Conservation (phyloP, 1,140 invertebrate genomes). For the Oscheius sp. region DNA sequence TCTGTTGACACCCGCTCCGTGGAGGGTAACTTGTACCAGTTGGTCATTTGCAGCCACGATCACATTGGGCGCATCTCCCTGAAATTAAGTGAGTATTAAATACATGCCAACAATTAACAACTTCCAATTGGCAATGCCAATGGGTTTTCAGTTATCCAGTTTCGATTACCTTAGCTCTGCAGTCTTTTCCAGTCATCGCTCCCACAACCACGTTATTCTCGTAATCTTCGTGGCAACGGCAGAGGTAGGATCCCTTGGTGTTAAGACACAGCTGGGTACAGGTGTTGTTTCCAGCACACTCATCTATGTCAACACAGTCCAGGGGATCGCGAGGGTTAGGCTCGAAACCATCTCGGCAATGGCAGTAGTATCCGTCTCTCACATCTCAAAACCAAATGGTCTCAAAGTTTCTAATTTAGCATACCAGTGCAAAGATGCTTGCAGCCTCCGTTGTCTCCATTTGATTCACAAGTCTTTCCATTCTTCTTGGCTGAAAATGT, state of each 20-base stretch:
- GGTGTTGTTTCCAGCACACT: constrained; percentile 80
- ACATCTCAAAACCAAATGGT: too few relatives aligned
- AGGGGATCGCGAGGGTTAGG: constrained; percentile 55
- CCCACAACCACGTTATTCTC: constrained; percentile 67
- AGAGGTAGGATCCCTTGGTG: constrained; percentile 88
- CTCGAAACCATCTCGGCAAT: constrained; percentile 58
- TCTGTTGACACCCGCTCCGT: constrained; percentile 44
- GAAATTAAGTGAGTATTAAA: constrained; percentile 16
- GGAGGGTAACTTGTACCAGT: constrained; percentile 51
- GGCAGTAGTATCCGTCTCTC: constrained; percentile 56
- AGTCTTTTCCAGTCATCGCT: constrained; percentile 60
- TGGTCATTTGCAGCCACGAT: constrained; percentile 55
- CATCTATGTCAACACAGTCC: constrained; percentile 76
- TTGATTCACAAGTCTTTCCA: constrained; percentile 54
- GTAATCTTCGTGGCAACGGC: constrained; percentile 90
- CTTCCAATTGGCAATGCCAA: neutral
- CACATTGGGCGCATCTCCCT: constrained; percentile 52
- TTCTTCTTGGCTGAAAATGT: constrained; percentile 51
- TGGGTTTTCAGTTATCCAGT: neutral
- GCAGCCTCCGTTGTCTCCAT: constrained; percentile 57
- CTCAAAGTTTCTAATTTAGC: too few relatives aligned
- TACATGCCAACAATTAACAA: neutral
- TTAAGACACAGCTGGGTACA: constrained; percentile 94
- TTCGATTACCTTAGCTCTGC: constrained; percentile 57
- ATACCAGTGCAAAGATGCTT: constrained; percentile 58